A percentile compares a stretch with the other conserved stretches of the same genome.
These are phyloP conservation scores for Microcebus jonahi DNA, from an alignment of 2,113 vertebrate genomes.

Conservation along the genomic window DNA sequence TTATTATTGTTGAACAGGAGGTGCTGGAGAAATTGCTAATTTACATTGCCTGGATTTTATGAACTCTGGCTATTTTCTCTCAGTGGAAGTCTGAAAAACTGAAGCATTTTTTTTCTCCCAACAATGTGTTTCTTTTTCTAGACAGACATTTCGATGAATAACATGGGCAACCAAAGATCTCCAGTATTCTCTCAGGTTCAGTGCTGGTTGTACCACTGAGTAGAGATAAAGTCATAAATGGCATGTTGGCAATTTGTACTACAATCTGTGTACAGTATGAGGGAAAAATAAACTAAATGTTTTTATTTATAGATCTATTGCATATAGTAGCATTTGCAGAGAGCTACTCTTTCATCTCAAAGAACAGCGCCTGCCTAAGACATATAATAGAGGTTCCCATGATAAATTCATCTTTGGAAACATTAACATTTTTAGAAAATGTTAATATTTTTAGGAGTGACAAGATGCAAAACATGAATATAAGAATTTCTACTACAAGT, in stretches of 20 bases:
- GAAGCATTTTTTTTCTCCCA: background rate
- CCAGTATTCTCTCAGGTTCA: slow-evolving; percentile 31
- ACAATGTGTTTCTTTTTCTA: background rate
- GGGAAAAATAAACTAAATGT: background rate
- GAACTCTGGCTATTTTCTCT: slow-evolving; percentile 48
- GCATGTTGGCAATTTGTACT: background rate
- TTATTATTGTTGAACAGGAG: slow-evolving; percentile 28
- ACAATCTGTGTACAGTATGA: background rate
- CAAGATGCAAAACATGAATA: background rate
- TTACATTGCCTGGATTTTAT: slow-evolving; percentile 32
- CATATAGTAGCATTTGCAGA: background rate
- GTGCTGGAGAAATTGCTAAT: slow-evolving; percentile 46
- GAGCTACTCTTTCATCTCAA: background rate
- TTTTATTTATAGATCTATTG: background rate
- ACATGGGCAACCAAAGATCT: background rate
- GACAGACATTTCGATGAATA: slow-evolving; percentile 50
- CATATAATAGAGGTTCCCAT: background rate
- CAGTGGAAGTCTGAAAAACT: background rate
- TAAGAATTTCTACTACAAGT: background rate
- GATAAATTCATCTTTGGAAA: background rate
- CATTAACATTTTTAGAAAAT: background rate
- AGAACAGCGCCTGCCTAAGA: background rate
- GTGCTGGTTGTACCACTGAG: background rate
- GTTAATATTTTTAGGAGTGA: background rate
- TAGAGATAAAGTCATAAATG: slow-evolving; percentile 26